phyloP scores from a whole-genome alignment of 2,113 vertebrate genomes.

The Catagonus wagneri region DNA sequence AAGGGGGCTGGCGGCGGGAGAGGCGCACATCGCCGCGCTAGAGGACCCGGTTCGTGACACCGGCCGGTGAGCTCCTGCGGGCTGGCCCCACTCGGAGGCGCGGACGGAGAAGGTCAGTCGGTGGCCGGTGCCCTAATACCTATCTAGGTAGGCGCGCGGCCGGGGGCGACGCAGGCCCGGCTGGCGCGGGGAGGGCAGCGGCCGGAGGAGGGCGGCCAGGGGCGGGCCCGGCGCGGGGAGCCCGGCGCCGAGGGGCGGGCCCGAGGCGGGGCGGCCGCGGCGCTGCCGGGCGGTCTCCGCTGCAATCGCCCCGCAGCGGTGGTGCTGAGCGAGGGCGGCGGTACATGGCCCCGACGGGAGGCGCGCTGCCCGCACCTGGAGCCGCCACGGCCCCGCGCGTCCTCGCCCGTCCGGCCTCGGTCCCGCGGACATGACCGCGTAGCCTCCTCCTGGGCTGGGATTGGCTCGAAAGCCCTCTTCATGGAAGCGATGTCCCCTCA shows the following conservation, averaged over 20 bases:
- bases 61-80: neutral
- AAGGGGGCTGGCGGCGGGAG: neutral
- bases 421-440: neutral
- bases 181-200: neutral
- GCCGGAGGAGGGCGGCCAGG: neutral
- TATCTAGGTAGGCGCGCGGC: neutral
- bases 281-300: neutral
- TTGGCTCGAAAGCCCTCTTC: slow-evolving; percentile 67
- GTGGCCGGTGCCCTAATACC: neutral
- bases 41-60: neutral
- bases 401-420: neutral
- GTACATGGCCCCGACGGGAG: slow-evolving; percentile 81
- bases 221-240: neutral
- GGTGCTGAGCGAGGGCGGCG: slow-evolving; percentile 26
- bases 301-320: neutral
- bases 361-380: slow-evolving; percentile 27
- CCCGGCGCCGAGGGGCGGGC: slow-evolving; percentile 52
- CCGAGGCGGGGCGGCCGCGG: slow-evolving; percentile 7
- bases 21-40: neutral
- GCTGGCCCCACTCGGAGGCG: neutral
- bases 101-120: slow-evolving; percentile 4
- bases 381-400: neutral
- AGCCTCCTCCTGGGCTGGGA: slow-evolving; percentile 25
- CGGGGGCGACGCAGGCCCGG: neutral
- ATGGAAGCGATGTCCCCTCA: slow-evolving; percentile 90